Base-by-base conservation (phyloP, 2,888 invertebrate genomes). In the Saturnia pavonia region DNA sequence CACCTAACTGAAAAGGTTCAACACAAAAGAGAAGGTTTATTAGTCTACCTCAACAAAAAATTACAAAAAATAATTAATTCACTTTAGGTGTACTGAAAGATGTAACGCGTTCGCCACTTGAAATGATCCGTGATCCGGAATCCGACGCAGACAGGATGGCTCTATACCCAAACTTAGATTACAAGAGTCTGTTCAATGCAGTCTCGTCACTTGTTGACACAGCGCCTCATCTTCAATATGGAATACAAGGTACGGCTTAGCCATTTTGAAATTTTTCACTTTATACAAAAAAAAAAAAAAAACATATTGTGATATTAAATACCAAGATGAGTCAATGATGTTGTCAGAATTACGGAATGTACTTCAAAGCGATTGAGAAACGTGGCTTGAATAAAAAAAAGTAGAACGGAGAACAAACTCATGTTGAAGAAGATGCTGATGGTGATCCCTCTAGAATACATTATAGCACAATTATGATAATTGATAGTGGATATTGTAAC, bases 111-210 rank as follows among this genome's bases (percentile, higher is more conserved):
- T 98, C 98, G 19, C 98, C 99, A 4, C 95, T 98, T 76, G 98
- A 98, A 88, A 97, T 98, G 95, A 96, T 99, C 77, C 97, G 97
- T 75, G 96, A 96, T 76, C 96, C 98, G 40, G 97, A 97, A 85
- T 96, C 97, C 88, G 99, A 99, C 90, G 94, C 95, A 0, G 96
- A 96, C 69, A 95, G 99, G 71, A 97, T 99, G 96, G 96, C 97
- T 42, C 95, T 99, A 69, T 99, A 98, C 91, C 99, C 99, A 12
- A 99, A 97, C 91, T 95, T 99, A 79, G 99, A 99, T 93, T 99
- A 99, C 91, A 98, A 98, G 87, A 99, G 98, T 69, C 95, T 99
- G 67, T 99, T 98, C 89, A 97, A 98, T 88, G 98, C 98, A 27
- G 95, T 99, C 70, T 96, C 97, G 34, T 97, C 97, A 82, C 94